Base-by-base conservation (phyloP, 2,113 vertebrate species). In the Corythornis cristatus region DNA sequence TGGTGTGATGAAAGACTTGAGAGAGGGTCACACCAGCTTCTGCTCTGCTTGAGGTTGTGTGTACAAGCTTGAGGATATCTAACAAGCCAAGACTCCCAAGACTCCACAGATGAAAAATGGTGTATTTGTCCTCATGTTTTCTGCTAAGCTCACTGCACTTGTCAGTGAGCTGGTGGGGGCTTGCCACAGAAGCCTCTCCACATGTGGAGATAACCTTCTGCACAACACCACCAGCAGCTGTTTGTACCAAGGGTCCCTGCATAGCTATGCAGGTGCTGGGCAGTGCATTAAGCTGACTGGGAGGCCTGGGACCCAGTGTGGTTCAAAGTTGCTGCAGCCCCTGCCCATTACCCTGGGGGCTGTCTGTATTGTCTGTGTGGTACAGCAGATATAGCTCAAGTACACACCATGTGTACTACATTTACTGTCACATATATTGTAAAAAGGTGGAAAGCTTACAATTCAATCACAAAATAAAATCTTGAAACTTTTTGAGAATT, bases 351-450 rank as follows among this genome's bases (percentile, higher is more conserved):
- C 12, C 42, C 42, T 12, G 33, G 22, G 13, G 7, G 4, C 51
- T 64, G n/a, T 15, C 2, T 0, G 31, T 3, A 25, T 40, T 12
- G 28, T 13, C 40, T 12, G 22, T 1, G n/a, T 29, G 37, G 43
- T 29, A 53, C 13, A 50, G 43, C 28, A 60, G 9, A 50, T 29
- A 9, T 8, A 23, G 16, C 9, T 48, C 4, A 28, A 19, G 8
- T 8, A 22, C 22, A 3, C 0, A 0, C 25, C 35, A 3, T 0
- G 0, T 7, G 2, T 9, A 21, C 37, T 23, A 7, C 4, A 4
- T 20, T 48, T 26, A 12, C 22, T 20, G 25, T 8, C 43, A 8
- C 4, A 6, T 1, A 3, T 7, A 29, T 12, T 31, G 6, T 23
- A 37, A n/a, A 61, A 56, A 26, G 1, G 4, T 4, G 14, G 18